Conservation (phyloP, 2,888 invertebrate species). For the Amblyjoppa fuscipennis region DNA sequence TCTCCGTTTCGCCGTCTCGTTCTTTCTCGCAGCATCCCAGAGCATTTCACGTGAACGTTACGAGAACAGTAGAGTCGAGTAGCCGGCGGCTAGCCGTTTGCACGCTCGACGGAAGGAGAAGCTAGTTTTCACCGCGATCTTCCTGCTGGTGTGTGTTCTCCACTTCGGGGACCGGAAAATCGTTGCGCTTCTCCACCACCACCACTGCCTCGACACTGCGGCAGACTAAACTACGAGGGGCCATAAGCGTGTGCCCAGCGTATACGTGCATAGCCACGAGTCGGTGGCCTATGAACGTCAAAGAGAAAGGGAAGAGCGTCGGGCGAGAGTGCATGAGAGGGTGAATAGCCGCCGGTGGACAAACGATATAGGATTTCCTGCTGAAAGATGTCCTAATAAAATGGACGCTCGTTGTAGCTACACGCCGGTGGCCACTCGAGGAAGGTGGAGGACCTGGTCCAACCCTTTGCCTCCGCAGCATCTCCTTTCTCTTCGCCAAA, state of each 20-base stretch:
- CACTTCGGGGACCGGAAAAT: constrained; percentile 43
- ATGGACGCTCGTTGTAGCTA: constrained; percentile 78
- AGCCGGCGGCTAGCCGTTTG: constrained; percentile 66
- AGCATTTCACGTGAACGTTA: constrained; percentile 57
- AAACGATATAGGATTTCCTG: constrained; percentile 81
- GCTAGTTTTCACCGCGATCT: constrained; percentile 55
- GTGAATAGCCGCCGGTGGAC: constrained; percentile 77
- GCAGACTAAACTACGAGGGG: constrained; percentile 27
- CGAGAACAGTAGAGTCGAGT: constrained; percentile 59
- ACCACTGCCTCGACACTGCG: constrained; percentile 33
- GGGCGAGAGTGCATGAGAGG: constrained; percentile 52
- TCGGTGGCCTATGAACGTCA: constrained; percentile 6
- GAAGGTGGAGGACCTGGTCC: constrained; percentile 68
- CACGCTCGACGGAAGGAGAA: constrained; percentile 52
- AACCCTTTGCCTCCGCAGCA: constrained; percentile 70
- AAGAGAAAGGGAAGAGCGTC: constrained; percentile 8
- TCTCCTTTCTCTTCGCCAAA: constrained; percentile 61
- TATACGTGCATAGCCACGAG: not conserved
- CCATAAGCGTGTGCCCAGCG: constrained; percentile 3
- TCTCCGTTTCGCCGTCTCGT: not conserved
- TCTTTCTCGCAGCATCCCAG: constrained; percentile 9
- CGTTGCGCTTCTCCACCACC: constrained; percentile 39
- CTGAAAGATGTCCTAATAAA: constrained; percentile 83
- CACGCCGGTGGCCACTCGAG: constrained; percentile 75
- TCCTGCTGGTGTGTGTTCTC: constrained; percentile 27